Evolutionary conservation across 2,113 vertebrate genomes (phyloP).

Genomic region (Plecotus auritus): DNA sequence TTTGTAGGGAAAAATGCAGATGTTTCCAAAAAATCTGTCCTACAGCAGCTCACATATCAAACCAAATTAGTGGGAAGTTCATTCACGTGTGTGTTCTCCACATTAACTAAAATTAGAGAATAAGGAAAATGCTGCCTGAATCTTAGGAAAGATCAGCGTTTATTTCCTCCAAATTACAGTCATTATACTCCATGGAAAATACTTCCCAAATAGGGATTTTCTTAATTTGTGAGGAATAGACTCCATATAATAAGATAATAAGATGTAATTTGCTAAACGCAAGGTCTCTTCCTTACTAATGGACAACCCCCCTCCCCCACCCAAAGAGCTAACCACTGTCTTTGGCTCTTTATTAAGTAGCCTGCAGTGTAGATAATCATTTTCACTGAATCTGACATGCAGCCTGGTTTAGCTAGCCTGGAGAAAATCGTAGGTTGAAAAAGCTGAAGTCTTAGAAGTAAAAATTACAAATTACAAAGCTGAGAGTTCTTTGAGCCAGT

Average conservation of each 20-base stretch:
- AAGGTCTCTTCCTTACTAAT: slow-evolving; percentile 40
- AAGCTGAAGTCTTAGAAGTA: slow-evolving; percentile 16
- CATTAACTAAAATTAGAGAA: not conserved
- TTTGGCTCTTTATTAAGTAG: slow-evolving; percentile 46
- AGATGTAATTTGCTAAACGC: slow-evolving; percentile 34
- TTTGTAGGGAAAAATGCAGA: not conserved
- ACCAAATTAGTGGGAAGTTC: not conserved
- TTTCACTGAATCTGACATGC: not conserved
- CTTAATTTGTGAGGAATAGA: not conserved
- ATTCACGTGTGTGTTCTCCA: not conserved
- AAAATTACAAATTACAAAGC: slow-evolving; percentile 68
- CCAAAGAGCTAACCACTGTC: not conserved
- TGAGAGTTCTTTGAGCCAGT: not conserved
- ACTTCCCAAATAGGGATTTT: not conserved
- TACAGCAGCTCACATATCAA: not conserved
- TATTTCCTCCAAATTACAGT: not conserved
- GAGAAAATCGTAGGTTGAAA: slow-evolving; percentile 55
- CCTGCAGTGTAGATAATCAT: slow-evolving; percentile 19
- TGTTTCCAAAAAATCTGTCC: not conserved
- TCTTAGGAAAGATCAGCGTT: not conserved
- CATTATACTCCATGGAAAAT: not conserved
- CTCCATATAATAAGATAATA: not conserved
- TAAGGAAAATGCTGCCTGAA: not conserved
- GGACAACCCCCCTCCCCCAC: not conserved
- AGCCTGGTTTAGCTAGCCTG: not conserved